A percentile compares a stretch with the other conserved stretches of the same genome.
phyloP scores from a whole-genome alignment of 2,113 vertebrate genomes.

The Alaudala cheleensis region DNA sequence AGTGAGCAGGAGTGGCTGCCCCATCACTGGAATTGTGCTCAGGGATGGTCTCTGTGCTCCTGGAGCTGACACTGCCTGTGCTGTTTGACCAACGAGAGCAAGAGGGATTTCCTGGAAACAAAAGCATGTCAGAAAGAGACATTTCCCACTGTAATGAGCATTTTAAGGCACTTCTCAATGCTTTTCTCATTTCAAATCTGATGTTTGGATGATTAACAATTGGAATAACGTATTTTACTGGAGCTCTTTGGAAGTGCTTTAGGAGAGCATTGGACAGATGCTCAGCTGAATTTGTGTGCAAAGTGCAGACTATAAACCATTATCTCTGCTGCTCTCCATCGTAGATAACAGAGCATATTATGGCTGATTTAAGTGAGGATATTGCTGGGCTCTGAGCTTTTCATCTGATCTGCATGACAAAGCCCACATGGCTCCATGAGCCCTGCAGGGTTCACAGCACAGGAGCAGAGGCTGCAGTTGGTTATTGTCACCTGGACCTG shows the following conservation, averaged over 20 bases:
- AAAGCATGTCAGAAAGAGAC: not conserved
- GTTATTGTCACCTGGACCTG: not conserved
- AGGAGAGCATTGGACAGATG: constrained; percentile 39
- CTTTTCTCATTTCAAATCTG: not conserved
- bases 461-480: not conserved
- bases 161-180: not conserved
- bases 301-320: constrained; percentile 31
- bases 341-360: not conserved
- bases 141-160: not conserved
- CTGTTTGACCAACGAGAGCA: not conserved
- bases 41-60: accelerated
- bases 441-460: not conserved
- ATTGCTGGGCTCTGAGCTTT: not conserved
- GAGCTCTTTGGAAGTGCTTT: constrained; percentile 27
- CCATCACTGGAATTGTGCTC: not conserved
- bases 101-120: not conserved
- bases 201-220: constrained; percentile 21
- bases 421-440: not conserved
- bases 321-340: not conserved
- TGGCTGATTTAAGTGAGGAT: constrained; percentile 22
- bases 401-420: constrained; percentile 14
- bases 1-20: not conserved
- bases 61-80: not conserved
- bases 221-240: not conserved
- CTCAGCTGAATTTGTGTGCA: constrained; percentile 13